These are phyloP conservation scores for Saccostrea cuccullata DNA, from an alignment of 1,140 invertebrate species.

Conservation along the genomic window DNA sequence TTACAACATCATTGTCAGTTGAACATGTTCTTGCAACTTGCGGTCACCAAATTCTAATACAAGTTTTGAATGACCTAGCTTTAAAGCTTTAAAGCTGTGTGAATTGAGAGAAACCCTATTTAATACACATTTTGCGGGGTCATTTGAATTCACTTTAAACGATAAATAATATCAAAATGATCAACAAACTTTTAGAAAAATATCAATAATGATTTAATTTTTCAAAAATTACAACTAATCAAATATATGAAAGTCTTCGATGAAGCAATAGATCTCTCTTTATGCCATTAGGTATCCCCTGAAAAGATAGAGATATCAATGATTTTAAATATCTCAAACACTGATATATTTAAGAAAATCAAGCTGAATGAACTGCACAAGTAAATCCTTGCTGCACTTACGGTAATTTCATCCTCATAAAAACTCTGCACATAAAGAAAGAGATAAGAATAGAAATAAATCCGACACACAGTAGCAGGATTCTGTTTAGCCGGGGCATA, in stretches of 20 bases:
- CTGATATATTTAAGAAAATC: not conserved
- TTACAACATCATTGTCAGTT: too few relatives aligned
- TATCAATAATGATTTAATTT: not conserved
- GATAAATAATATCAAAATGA: not conserved
- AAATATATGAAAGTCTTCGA: not conserved
- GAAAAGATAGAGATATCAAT: not conserved
- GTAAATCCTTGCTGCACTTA: slow-evolving; percentile 67
- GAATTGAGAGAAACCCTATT: too few relatives aligned
- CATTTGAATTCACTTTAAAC: not conserved
- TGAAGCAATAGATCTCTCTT: not conserved
- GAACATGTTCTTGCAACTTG: too few relatives aligned
- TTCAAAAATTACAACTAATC: not conserved
- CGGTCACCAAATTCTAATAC: too few relatives aligned
- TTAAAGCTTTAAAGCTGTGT: too few relatives aligned
- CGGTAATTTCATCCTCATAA: slow-evolving; percentile 99
- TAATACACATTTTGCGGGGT: not conserved
- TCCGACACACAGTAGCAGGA: slow-evolving; percentile 94
- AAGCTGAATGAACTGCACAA: not conserved
- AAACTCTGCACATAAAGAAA: slow-evolving; percentile 97
- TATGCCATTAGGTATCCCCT: slow-evolving; percentile 21
- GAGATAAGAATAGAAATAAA: slow-evolving; percentile 96
- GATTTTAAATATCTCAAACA: not conserved
- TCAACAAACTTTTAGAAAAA: not conserved
- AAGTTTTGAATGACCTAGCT: too few relatives aligned
- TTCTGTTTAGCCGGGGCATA: slow-evolving; percentile 94